Evolutionary conservation across 2,888 invertebrate species (phyloP).

Genomic region (Lissonota sp.): DNA sequence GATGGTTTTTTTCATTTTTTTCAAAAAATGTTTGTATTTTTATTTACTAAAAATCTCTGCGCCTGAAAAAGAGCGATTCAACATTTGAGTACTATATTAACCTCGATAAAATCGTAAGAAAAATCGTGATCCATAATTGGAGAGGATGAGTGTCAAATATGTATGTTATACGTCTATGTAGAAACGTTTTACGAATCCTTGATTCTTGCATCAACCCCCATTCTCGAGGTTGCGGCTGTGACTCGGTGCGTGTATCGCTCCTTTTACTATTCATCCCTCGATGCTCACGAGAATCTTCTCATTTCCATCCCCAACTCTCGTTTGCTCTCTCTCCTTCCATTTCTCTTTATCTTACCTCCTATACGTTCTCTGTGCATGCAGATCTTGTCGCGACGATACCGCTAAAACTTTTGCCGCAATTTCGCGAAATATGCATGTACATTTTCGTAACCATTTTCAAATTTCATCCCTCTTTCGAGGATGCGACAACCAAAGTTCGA

Average conservation of each 20-base stretch:
- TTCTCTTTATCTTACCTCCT: conserved; percentile 3
- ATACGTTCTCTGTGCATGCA: conserved; percentile 3
- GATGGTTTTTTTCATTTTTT: too few relatives aligned
- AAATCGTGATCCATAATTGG: too few relatives aligned
- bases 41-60: too few relatives aligned
- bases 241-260: conserved; percentile 31
- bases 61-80: too few relatives aligned
- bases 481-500: neutral
- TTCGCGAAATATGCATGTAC: neutral
- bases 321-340: conserved; percentile 16
- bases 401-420: conserved; percentile 8
- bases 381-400: neutral
- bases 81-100: too few relatives aligned
- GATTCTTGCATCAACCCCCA: conserved; percentile 69
- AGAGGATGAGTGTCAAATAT: neutral
- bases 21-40: too few relatives aligned
- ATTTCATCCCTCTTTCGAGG: neutral
- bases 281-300: conserved; percentile 34
- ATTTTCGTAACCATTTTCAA: conserved; percentile 15
- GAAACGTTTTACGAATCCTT: conserved; percentile 77
- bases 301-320: conserved; percentile 33
- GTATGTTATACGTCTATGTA: conserved; percentile 21
- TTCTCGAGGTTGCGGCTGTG: neutral
- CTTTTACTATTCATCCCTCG: conserved; percentile 53
- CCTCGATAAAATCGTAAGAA: too few relatives aligned